Conservation (phyloP, 1,140 invertebrate species). For the Calephelis nemesis region DNA sequence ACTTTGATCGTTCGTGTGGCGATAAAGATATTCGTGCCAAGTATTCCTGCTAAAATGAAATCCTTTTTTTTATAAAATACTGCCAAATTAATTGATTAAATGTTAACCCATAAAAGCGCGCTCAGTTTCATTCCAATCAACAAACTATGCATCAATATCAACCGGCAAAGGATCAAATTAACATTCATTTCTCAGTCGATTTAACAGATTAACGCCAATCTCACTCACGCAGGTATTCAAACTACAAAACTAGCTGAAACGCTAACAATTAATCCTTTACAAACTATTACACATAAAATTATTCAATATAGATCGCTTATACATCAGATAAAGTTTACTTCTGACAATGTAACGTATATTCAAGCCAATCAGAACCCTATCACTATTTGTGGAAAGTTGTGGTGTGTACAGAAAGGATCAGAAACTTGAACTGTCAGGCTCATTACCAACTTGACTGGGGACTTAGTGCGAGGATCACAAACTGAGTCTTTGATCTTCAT, state of each 20-base stretch:
- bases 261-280: conserved; percentile 54
- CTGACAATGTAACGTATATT: conserved; percentile 22
- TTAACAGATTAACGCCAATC: conserved; percentile 66
- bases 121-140: conserved; percentile 32
- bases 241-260: conserved; percentile 47
- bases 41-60: not conserved
- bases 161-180: conserved; percentile 58
- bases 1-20: no score
- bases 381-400: conserved; percentile 29
- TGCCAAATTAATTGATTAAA: not conserved
- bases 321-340: conserved; percentile 42
- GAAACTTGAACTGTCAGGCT: conserved; percentile 60
- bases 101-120: not conserved
- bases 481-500: conserved; percentile 65
- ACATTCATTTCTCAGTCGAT: conserved; percentile 59
- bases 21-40: not conserved
- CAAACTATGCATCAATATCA: conserved; percentile 47
- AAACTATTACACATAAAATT: conserved; percentile 67
- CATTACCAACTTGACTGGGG: conserved; percentile 53
- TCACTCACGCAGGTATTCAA: conserved; percentile 47
- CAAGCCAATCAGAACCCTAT: conserved; percentile 38
- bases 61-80: no score
- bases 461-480: conserved; percentile 52
- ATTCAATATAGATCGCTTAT: conserved; percentile 57
- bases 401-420: conserved; percentile 45